These are phyloP conservation scores for Nezara viridula DNA, from an alignment of 2,888 invertebrate species.

Conservation along the genomic window DNA sequence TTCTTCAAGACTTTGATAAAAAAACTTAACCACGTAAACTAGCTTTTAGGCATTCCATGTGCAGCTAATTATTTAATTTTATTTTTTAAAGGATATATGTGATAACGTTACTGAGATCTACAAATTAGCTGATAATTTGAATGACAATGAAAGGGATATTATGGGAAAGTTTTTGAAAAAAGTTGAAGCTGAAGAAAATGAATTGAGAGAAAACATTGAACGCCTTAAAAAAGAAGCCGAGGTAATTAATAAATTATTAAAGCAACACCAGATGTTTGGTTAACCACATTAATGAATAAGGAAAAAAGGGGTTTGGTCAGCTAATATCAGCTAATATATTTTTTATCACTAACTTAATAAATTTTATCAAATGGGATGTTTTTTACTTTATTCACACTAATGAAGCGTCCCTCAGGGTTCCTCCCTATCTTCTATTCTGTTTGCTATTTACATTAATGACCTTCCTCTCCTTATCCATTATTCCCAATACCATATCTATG, in stretches of 20 bases:
- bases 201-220: not conserved
- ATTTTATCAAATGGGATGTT: too few relatives aligned
- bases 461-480: too few relatives aligned
- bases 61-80: not conserved
- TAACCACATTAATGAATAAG: not conserved
- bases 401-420: too few relatives aligned
- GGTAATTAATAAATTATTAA: not conserved
- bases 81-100: not conserved
- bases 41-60: too few relatives aligned
- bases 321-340: too few relatives aligned
- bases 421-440: too few relatives aligned
- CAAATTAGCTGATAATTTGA: not conserved
- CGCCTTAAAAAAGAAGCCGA: not conserved
- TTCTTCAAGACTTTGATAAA: too few relatives aligned
- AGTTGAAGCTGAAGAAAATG: conserved; percentile 13
- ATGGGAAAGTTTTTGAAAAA: not conserved
- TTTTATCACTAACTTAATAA: too few relatives aligned
- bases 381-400: too few relatives aligned
- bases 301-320: not conserved
- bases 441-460: too few relatives aligned
- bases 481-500: too few relatives aligned
- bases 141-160: not conserved
- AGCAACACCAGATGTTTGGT: not conserved
- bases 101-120: not conserved
- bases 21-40: too few relatives aligned